These are phyloP conservation scores for Hirtodrosophila trivittata DNA, from an alignment of 2,888 invertebrate species.

Conservation along the genomic window DNA sequence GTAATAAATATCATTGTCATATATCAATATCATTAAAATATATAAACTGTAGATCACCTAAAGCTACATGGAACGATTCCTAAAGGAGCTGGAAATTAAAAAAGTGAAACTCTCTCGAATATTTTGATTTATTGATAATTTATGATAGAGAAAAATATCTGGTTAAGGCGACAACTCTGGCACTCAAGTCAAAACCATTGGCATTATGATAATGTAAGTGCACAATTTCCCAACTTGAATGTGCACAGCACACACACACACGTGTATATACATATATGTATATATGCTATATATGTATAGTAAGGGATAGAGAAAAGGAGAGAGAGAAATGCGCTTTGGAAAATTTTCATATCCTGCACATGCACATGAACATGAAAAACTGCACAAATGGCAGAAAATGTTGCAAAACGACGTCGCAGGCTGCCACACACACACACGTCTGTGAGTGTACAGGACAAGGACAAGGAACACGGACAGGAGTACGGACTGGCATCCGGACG, in stretches of 20 bases:
- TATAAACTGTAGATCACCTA: too few relatives aligned
- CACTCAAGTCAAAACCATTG: constrained; percentile 72
- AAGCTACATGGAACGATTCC: too few relatives aligned
- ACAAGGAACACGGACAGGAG: constrained; percentile 5
- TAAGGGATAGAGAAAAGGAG: constrained; percentile 5
- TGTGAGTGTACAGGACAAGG: constrained; percentile 15
- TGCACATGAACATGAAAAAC: constrained; percentile 77
- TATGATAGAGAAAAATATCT: constrained; percentile 5
- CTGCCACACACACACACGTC: constrained; percentile 5
- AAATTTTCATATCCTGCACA: constrained; percentile 78
- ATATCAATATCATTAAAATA: too few relatives aligned
- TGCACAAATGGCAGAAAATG: constrained; percentile 78
- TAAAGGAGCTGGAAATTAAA: background rate
- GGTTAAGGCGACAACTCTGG: constrained; percentile 55
- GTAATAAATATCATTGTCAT: too few relatives aligned
- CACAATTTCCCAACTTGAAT: constrained; percentile 75
- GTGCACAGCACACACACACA: constrained; percentile 37
- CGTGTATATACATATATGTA: constrained; percentile 9
- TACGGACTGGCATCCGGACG: constrained; percentile 27
- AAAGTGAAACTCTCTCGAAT: background rate
- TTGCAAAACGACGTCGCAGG: constrained; percentile 64
- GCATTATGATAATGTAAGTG: constrained; percentile 80
- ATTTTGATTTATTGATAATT: constrained; percentile 4
- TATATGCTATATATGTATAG: constrained; percentile 9
- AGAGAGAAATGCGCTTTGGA: constrained; percentile 49